phyloP scores from a whole-genome alignment of 2,113 vertebrate genomes.

The Crypturellus undulatus region DNA sequence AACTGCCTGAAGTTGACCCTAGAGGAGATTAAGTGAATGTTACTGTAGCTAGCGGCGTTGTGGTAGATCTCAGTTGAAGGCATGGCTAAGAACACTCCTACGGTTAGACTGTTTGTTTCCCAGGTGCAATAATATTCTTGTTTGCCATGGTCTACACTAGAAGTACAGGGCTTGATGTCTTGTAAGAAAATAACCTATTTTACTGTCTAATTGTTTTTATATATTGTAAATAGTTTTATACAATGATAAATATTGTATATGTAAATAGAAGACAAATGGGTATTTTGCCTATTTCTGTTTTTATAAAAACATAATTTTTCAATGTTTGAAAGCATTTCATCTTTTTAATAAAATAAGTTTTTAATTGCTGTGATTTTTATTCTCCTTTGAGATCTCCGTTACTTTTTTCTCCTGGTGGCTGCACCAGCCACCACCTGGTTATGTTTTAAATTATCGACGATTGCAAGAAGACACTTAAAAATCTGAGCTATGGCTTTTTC shows the following conservation, averaged over 20 bases:
- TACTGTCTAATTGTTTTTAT: slow-evolving; percentile 79
- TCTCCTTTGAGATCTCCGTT: background rate
- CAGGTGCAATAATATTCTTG: slow-evolving; percentile 82
- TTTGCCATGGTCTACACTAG: slow-evolving; percentile 86
- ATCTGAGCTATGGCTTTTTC: background rate
- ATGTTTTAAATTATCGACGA: background rate
- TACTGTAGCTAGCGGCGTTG: slow-evolving; percentile 39
- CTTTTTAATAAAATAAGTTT: slow-evolving; percentile 77
- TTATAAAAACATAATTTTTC: slow-evolving; percentile 59
- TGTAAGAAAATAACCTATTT: slow-evolving; percentile 83
- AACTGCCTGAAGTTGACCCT: slow-evolving; percentile 83
- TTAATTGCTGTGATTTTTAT: slow-evolving; percentile 16
- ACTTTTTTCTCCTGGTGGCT: background rate
- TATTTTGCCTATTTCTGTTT: slow-evolving; percentile 72
- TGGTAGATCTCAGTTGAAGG: slow-evolving; percentile 74
- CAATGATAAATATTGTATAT: slow-evolving; percentile 85
- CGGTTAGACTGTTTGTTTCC: slow-evolving; percentile 75
- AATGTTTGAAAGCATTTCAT: slow-evolving; percentile 58
- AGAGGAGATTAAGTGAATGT: slow-evolving; percentile 77
- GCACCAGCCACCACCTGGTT: background rate
- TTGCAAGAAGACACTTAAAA: background rate
- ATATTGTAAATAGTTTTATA: slow-evolving; percentile 92
- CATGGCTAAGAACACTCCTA: slow-evolving; percentile 77
- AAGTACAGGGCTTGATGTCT: slow-evolving; percentile 90
- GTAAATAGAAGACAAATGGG: slow-evolving; percentile 87